Base-by-base conservation (phyloP, 2,888 invertebrate genomes). In the Nysson spinosus region DNA sequence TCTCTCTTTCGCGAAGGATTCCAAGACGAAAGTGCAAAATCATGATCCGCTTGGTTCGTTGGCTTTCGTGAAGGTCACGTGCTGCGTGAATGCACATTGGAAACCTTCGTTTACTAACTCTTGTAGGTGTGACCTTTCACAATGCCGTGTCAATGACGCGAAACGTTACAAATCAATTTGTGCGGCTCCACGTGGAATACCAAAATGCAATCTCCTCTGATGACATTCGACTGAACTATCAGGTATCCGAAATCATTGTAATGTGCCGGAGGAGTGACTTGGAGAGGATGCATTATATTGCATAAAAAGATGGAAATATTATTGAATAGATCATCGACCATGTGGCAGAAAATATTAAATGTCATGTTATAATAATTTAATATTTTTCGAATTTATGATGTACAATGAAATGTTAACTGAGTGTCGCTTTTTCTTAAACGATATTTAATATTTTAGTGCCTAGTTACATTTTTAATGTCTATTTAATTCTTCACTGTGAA, bases 141-240 rank as follows among this genome's bases (percentile, higher is more conserved):
- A 68, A 57, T 61, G 17, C 44, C 67, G 62, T 67, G 69, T 67
- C 69, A 69, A 67, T 62, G 67, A 47, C 26, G 44, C 62, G 67
- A 62, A 69, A 69, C 62, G 69, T 69, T 67, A 67, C 67, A 62
- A 69, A 69, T 69, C 69, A 67, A 67, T 69, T 69, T 57, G 50
- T 58, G 50, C 46, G 62, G 67, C 16, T 50, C 56, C 20, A 26
- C 39, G 35, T 11, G 49, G 22, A 32, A 20, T 28, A 14, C 34
- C 51, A 52, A 66, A 65, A 42, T 37, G 56, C 37, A 50, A 34
- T 47, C 14, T 40, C 12, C n/a, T 11, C 7, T 14, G 22, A 2
- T 24, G 32, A 44, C 44, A 22, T 43, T 39, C 40, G 28, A 46
- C 6, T 3, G 4, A 16, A 6, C 43, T 43, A 17, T 17, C 17